These are phyloP conservation scores for Lates japonicus DNA, from an alignment of 2,797 vertebrate genomes.

Conservation along the genomic window DNA sequence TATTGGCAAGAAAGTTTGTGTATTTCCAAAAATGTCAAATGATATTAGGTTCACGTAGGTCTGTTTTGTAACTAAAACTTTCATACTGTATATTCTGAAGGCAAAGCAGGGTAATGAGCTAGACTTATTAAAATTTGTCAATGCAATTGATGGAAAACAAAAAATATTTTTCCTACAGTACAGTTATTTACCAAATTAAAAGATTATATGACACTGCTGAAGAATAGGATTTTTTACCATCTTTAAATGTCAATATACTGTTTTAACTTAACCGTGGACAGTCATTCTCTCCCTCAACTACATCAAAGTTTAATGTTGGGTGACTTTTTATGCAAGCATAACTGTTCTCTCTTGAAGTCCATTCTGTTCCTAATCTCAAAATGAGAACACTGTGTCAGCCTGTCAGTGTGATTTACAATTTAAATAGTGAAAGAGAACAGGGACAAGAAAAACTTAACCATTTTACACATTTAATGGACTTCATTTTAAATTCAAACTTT, in stretches of 20 bases:
- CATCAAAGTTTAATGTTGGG: conserved; percentile 13
- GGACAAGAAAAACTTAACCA: background rate
- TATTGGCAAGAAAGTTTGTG: background rate
- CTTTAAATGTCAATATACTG: background rate
- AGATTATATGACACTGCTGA: too few relatives aligned
- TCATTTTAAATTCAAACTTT: background rate
- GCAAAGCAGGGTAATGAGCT: too few relatives aligned
- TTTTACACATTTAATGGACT: background rate
- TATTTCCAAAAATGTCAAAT: too few relatives aligned
- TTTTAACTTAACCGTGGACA: background rate
- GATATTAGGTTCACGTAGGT: too few relatives aligned
- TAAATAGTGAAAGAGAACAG: background rate
- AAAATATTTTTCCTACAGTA: background rate
- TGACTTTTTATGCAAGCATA: background rate
- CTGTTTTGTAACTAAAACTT: too few relatives aligned
- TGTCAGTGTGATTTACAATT: conserved; percentile 18
- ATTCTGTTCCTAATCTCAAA: conserved; percentile 11
- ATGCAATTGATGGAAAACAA: background rate
- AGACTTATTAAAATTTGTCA: too few relatives aligned
- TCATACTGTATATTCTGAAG: background rate
- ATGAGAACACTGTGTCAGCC: background rate
- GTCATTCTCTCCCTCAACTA: conserved; percentile 1
- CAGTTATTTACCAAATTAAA: background rate
- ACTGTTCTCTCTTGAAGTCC: conserved; percentile 5
- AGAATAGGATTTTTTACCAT: background rate